Base-by-base conservation (phyloP, 2,888 invertebrate genomes). In the Sesamia inferens region DNA sequence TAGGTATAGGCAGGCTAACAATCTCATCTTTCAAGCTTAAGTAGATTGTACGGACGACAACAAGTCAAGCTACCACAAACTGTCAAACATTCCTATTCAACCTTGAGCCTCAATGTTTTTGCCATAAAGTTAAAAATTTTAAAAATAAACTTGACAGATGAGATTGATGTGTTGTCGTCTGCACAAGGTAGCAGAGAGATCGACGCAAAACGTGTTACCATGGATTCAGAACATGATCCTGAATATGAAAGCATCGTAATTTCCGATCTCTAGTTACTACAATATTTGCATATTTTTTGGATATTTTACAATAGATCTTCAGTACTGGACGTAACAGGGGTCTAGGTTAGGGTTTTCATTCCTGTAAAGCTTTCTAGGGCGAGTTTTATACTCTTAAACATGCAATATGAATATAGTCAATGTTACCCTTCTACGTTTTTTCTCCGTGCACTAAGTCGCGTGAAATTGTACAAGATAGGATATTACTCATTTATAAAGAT, bases 401-500 rank as follows among this genome's bases (percentile, higher is more conserved):
- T 81, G 80, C 77, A 78, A 78, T 79, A 80, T 71, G 59, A 68
- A 75, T 79, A 48, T 66, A 70, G 67, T 67, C 24, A 67, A 68
- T 78, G 78, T 95, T 96, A 96, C 96, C 96, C 96, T 88, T 94
- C 95, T 95, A 94, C 95, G 95, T 87, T 95, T 96, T 94, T 90
- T 93, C 93, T 96, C 96, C 95, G 96, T 95, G 91, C 96, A 94
- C 96, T 94, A 91, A 71, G 92, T 80, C 84, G 93, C 94, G 90
- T 94, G 94, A 92, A 95, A 95, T 87, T 76, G 71, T 62, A 77
- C 39, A 83, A 68, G 73, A 76, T 68, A 76, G 59, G 24, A 54
- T 47, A 79, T 63, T 44, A 68, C 22, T 72, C 2, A 54, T 66
- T 69, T 54, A 48, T 68, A n/a, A 54, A 74, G 6, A 22, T 24